Evolutionary conservation across 2,888 invertebrate genomes (phyloP).

Genomic region (Emmelina monodactyla): DNA sequence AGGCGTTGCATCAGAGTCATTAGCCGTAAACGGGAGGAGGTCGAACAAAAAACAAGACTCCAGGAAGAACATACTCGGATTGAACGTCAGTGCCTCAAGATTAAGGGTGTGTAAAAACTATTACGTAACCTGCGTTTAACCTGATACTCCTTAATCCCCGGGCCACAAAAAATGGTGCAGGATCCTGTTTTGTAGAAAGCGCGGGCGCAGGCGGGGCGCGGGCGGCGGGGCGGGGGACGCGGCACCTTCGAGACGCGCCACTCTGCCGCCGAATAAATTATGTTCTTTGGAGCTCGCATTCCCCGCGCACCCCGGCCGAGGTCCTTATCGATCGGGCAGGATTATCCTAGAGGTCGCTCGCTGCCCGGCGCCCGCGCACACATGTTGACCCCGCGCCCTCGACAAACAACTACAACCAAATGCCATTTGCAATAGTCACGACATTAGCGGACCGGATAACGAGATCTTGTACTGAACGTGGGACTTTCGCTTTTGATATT

Average conservation of each 20-base stretch:
- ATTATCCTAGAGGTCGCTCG: constrained; percentile 56
- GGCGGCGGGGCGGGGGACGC: constrained; percentile 25
- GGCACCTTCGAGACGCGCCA: constrained; percentile 57
- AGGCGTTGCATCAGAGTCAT: too few species aligned
- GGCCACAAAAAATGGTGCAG: constrained; percentile 39
- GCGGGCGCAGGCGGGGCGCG: constrained; percentile 20
- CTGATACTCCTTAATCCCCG: constrained; percentile 48
- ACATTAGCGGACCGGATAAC: constrained; percentile 23
- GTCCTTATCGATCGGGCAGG: constrained; percentile 51
- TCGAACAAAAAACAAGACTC: constrained; percentile 10
- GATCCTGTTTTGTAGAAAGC: constrained; percentile 37
- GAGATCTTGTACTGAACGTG: constrained; percentile 19
- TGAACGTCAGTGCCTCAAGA: constrained; percentile 25
- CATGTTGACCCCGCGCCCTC: constrained; percentile 36
- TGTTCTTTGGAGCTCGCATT: constrained; percentile 35
- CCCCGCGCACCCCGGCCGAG: constrained; percentile 25
- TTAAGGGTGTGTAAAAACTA: constrained; percentile 56
- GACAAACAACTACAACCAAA: constrained; percentile 26
- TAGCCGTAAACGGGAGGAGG: too few species aligned
- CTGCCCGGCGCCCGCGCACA: constrained; percentile 29
- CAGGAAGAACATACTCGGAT: too few species aligned
- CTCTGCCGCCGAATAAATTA: constrained; percentile 64
- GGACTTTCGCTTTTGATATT: constrained; percentile 12
- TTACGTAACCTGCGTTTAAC: constrained; percentile 58
- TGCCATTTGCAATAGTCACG: constrained; percentile 50